A percentile compares a stretch with the other conserved stretches of the same genome.
Evolutionary conservation across 2,113 vertebrate species (phyloP).

Genomic region (Labrus mixtus): DNA sequence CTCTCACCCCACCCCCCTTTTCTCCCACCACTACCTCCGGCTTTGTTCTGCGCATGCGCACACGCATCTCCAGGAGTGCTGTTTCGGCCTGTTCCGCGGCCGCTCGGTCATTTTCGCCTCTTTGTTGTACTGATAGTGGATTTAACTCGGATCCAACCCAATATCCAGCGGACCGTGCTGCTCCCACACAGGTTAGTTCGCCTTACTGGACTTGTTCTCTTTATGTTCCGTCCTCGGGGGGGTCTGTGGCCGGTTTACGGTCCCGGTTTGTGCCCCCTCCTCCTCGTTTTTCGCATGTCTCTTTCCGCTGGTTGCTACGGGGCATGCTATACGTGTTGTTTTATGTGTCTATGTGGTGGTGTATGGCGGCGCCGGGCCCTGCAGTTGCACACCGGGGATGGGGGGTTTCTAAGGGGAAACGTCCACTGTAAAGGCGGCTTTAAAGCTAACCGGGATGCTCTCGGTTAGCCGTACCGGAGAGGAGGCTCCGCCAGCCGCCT

Average conservation of each 20-base stretch:
- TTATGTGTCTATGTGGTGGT: constrained; percentile 69
- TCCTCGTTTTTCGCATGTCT: constrained; percentile 72
- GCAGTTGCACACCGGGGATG: constrained; percentile 75
- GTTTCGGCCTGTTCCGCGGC: constrained; percentile 87
- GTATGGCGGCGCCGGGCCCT: constrained; percentile 84
- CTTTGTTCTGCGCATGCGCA: constrained; percentile 79
- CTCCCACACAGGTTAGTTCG: constrained; percentile 82
- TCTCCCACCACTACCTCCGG: constrained; percentile 24
- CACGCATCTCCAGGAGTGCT: constrained; percentile 69
- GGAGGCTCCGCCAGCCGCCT: constrained; percentile 38
- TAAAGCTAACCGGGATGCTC: constrained; percentile 47
- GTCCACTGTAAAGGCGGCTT: constrained; percentile 58
- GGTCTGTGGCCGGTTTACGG: constrained; percentile 41
- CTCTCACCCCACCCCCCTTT: constrained; percentile 31
- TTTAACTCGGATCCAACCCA: constrained; percentile 85
- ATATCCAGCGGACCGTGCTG: constrained; percentile 79
- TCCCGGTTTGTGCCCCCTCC: constrained; percentile 62
- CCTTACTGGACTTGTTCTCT: constrained; percentile 27
- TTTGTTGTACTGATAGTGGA: constrained; percentile 89
- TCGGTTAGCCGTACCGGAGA: constrained; percentile 46
- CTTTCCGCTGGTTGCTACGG: constrained; percentile 79
- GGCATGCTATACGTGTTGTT: constrained; percentile 83
- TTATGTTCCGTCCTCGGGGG: constrained; percentile 27
- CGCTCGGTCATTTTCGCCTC: constrained; percentile 88
- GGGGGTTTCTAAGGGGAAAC: constrained; percentile 51